Evolutionary conservation across 2,888 invertebrate genomes (phyloP), one percentile per base, ranked within the genome.

Genomic region (Trachelus tabidus): DNA sequence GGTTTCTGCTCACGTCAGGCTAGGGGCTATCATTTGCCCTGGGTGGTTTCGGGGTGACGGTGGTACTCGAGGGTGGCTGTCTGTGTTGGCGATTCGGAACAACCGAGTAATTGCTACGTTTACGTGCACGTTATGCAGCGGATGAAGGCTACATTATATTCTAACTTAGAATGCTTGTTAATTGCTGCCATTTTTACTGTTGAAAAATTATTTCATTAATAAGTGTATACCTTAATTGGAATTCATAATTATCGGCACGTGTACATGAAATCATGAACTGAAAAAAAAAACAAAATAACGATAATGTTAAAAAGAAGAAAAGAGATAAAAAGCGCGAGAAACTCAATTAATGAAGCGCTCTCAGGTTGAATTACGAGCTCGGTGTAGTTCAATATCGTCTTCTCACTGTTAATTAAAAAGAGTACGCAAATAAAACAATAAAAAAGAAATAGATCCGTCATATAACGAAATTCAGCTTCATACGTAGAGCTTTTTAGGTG

Each of bases 21-120:
- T 23, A 40, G 56, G 71, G 74, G 75, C 75, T 80, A 79, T 82
- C 78, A 78, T 81, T 81, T 79, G 77, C 76, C 73, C 68, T 4
- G 37, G n/a, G n/a, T 12, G 34, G 74, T 30, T 34, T 40, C 15
- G 40, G 40, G 40, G 1, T 12, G 40, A 4, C 1, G 40, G 15
- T 12, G 23, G 40, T 56, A 56, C 40, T 56, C 40, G 40, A 56
- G 40, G 40, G 40, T 56, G 15, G 40, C 56, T 56, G 56, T 1
- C 56, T 23, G 23, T 23, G 23, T 9, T 23, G 56, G 56, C 56
- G 23, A 56, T 56, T 56, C 56, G 56, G 23, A 56, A 56, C 56
- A 9, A 56, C 56, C 23, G 56, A 15, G 9, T 56, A 56, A 56
- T 56, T 56, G 56, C 23, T 56, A 9, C 56, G 56, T 56, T 56